Percentiles rank a stretch among this genome's conserved stretches.
Conservation (phyloP, 2,888 invertebrate species). For the Galerucella calmariensis region DNA sequence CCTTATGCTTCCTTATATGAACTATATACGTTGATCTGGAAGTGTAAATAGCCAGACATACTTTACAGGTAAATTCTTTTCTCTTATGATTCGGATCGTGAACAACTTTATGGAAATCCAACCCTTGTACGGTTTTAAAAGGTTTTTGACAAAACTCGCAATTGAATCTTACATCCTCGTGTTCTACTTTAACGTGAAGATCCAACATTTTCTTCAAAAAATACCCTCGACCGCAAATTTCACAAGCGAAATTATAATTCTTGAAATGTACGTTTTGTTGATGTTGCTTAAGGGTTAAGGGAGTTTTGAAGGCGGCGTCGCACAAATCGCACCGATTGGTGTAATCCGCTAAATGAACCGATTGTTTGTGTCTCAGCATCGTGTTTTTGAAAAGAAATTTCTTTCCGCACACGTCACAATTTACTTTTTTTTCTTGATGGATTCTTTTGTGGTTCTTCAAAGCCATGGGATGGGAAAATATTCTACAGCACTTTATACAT, state of each 20-base stretch:
- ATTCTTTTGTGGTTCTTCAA: constrained; percentile 40
- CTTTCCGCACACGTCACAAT: constrained; percentile 49
- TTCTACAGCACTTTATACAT: constrained; percentile 43
- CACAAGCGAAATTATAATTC: constrained; percentile 60
- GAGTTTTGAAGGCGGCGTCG: constrained; percentile 44
- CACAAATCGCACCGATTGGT: constrained; percentile 45
- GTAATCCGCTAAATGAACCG: constrained; percentile 44
- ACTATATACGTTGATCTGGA: constrained; percentile 38
- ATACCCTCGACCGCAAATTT: constrained; percentile 50
- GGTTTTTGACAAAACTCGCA: constrained; percentile 51
- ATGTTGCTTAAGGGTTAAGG: constrained; percentile 45
- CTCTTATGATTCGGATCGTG: constrained; percentile 48
- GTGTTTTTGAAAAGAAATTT: constrained; percentile 44
- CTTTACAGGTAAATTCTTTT: constrained; percentile 45
- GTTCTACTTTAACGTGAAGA: constrained; percentile 48
- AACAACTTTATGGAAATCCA: constrained; percentile 44
- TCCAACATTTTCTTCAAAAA: constrained; percentile 42
- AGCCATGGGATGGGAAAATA: constrained; percentile 28
- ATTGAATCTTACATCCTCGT: constrained; percentile 47
- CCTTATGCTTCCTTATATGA: constrained; percentile 50
- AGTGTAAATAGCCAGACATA: constrained; percentile 46
- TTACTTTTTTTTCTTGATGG: constrained; percentile 44
- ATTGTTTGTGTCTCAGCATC: constrained; percentile 44
- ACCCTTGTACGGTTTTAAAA: constrained; percentile 47
- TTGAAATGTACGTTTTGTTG: constrained; percentile 61